Base-by-base conservation (phyloP, 2,888 invertebrate species). In the Melanophora roralis region DNA sequence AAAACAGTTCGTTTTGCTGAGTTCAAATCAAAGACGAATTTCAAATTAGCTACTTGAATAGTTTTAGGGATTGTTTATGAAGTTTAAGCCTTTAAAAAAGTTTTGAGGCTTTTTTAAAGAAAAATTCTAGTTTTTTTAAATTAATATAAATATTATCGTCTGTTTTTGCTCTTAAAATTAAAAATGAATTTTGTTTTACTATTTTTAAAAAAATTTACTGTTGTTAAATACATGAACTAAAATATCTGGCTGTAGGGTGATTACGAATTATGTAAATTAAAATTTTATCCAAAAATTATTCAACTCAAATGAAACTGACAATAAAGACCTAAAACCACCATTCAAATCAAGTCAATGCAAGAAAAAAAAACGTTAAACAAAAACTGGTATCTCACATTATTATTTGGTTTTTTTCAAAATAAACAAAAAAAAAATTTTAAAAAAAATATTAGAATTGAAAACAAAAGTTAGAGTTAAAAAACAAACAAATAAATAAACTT, bases 301-400 rank as follows among this genome's bases (percentile, higher is more conserved):
- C 55, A 71, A 53, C 4, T 5, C 51, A 78, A 75, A 75, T 65
- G 79, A 75, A 75, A 74, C 59, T 38, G 40, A 79, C 69, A 74
- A 49, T 21, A 68, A 68, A 43, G 27, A 64, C 40, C 43, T 27
- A 51, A 9, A 49, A 43, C 9, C 27, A 38, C 2, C 21, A 8
- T 19, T 9, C 8, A 59, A 23, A 47, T 12, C 12, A 16, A 14
- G 36, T 36, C 16, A 19, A 55, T 11, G 6, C 11, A n/a, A 16
- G 6, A 5, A 49, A 38, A 7, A 14, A 1, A 47, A 68, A 57
- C 4, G 16, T 19, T 16, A 64, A 47, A 45, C 55, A n/a, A 27
- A 72, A 78, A 78, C 71, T 57, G 62, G 57, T 51, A 57, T 6
- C 3, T 5, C 3, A 27, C 12, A 40, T 32, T 27, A 21, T 8